A percentile compares a stretch with the other conserved stretches of the same genome.
Conservation (phyloP, 2,797 vertebrate species). For the Pampus argenteus region DNA sequence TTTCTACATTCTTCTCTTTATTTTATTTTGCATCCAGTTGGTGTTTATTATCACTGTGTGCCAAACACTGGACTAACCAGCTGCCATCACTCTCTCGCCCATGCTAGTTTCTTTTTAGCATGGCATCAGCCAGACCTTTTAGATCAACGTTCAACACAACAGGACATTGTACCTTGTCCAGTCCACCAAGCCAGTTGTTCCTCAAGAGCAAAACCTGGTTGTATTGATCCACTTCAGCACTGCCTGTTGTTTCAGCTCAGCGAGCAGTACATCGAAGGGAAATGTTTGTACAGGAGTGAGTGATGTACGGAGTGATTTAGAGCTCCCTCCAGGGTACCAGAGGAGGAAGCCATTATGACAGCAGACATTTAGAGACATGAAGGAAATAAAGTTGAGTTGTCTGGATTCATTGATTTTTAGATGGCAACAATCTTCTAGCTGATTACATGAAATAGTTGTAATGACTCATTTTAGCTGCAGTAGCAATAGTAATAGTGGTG, state of each 20-base stretch:
- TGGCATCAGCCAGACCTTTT: constrained; percentile 26
- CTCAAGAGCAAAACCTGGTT: constrained; percentile 74
- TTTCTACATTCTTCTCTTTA: neutral
- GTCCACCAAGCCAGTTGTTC: constrained; percentile 62
- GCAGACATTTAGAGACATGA: constrained; percentile 53
- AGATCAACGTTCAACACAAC: constrained; percentile 45
- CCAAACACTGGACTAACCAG: constrained; percentile 11
- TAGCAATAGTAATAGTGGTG: neutral
- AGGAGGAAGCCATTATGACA: constrained; percentile 54
- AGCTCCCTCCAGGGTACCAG: constrained; percentile 43
- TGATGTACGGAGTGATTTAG: constrained; percentile 71
- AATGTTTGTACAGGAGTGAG: constrained; percentile 73
- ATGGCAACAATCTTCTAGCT: constrained; percentile 20
- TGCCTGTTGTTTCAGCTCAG: constrained; percentile 72
- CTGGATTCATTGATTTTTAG: constrained; percentile 48
- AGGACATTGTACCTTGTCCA: constrained; percentile 55
- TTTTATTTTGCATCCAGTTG: constrained; percentile 2
- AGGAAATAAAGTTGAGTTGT: constrained; percentile 56
- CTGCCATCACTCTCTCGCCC: constrained; percentile 1
- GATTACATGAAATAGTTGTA: constrained; percentile 24
- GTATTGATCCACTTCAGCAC: constrained; percentile 73
- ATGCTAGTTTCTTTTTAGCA: constrained; percentile 19
- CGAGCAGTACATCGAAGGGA: constrained; percentile 55
- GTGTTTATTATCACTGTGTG: constrained; percentile 11
- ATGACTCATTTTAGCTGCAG: constrained; percentile 12